Base-by-base conservation (phyloP, 2,888 invertebrate species). In the Teinopalpus imperialis region DNA sequence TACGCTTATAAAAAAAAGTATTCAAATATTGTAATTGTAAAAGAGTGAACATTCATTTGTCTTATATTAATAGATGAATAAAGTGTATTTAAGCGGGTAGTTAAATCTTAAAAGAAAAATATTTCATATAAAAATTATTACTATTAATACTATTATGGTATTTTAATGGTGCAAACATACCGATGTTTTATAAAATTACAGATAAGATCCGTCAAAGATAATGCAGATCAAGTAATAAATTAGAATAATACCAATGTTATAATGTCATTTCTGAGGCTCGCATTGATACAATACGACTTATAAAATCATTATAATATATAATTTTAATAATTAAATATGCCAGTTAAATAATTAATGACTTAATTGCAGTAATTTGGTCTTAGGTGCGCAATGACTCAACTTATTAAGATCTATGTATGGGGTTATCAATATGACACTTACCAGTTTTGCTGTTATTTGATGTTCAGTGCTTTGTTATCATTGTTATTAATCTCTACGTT, bases 391-490 rank as follows among this genome's bases (percentile, higher is more conserved):
- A 48, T 59, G 55, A 59, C 36, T 56, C 50, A 52, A 51, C 52
- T 54, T 68, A 74, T 66, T 66, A 61, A 70, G 69, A 73, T 71
- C 66, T 70, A 72, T 65, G 59, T 55, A 61, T 64, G 65, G 65
- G 66, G 68, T 74, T n/a, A n/a, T n/a, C n/a, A 64, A 73, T 73
- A 74, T 69, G n/a, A n/a, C 69, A 73, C 59, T 49, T 57, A 57
- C 49, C 56, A 54, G 60, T 63, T 60, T 58, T 62, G 59, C 57
- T 59, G 56, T 66, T 69, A 65, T 67, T 68, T 57, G 55, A 48
- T 48, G 48, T 61, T 49, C 37, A 34, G 41, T 41, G 46, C 47
- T n/a, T n/a, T n/a, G n/a, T n/a, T n/a, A n/a, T n/a, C n/a, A 48
- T 32, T 35, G 45, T 48, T 42, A 45, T 48, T 29, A 36, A 39